Conservation (phyloP, 2,797 vertebrate species). For the Poeciliopsis paucimaculata region DNA sequence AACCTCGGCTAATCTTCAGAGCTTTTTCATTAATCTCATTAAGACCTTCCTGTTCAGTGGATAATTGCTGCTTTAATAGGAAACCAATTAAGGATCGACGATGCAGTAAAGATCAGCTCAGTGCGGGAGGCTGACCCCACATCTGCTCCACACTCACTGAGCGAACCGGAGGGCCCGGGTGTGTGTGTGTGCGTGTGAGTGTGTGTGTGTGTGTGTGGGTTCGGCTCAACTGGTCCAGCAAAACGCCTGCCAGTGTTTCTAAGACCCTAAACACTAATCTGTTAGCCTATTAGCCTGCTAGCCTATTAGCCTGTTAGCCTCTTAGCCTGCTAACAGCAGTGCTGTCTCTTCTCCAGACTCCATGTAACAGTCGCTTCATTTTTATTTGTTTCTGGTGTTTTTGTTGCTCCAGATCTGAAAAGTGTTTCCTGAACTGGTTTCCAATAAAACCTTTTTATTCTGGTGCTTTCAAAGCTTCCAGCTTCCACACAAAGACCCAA, state of each 20-base stretch:
- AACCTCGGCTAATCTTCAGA: conserved; percentile 24
- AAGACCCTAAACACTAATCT: conserved; percentile 24
- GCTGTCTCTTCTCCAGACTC: conserved; percentile 8
- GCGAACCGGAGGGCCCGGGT: neutral
- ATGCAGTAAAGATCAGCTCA: conserved; percentile 45
- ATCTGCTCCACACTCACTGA: conserved; percentile 53
- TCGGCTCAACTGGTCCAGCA: conserved; percentile 29
- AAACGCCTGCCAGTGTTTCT: conserved; percentile 38
- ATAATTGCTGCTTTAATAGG: conserved; percentile 35
- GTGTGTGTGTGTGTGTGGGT: too few relatives aligned
- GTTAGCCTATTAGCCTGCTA: too few relatives aligned
- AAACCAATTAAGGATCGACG: conserved; percentile 44
- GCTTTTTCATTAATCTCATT: conserved; percentile 26
- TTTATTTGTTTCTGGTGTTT: conserved; percentile 25
- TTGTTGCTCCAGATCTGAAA: neutral
- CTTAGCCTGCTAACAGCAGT: conserved; percentile 20
- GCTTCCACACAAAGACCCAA: neutral
- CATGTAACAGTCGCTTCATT: neutral
- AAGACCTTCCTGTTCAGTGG: conserved; percentile 13
- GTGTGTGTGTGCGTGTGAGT: too few relatives aligned
- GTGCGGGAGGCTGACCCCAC: conserved; percentile 50
- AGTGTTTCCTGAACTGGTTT: neutral
- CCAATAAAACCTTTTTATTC: conserved; percentile 10
- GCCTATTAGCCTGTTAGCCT: neutral
- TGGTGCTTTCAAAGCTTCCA: neutral